Evolutionary conservation across 2,888 invertebrate species (phyloP).

Genomic region (Pristionchus japonicus): DNA sequence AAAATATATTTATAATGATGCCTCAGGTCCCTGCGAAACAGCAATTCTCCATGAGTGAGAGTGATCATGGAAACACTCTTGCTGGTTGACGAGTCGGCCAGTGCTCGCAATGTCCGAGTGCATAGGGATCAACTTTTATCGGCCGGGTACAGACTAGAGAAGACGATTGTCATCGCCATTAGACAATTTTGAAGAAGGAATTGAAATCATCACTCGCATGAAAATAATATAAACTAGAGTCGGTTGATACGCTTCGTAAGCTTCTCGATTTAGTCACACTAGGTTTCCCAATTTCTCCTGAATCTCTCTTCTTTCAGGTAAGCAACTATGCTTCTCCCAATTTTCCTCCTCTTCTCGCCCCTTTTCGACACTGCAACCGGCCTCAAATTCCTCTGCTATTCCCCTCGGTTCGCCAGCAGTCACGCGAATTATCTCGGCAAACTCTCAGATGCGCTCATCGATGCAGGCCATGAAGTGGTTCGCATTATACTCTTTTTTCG

Average conservation of each 20-base stretch:
- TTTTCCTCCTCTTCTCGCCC: neutral
- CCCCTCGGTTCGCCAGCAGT: slow-evolving; percentile 57
- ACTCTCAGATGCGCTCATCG: slow-evolving; percentile 56
- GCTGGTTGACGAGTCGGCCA: neutral
- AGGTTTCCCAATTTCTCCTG: neutral
- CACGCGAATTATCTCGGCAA: slow-evolving; percentile 58
- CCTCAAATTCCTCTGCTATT: slow-evolving; percentile 53
- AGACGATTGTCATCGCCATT: neutral
- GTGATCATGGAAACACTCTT: neutral
- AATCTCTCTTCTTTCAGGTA: neutral
- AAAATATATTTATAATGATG: no score
- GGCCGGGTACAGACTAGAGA: neutral
- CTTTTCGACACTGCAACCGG: neutral
- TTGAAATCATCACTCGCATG: neutral
- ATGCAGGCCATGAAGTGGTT: slow-evolving; percentile 56
- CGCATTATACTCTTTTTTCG: neutral
- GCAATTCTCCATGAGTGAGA: no score
- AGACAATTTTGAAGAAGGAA: neutral
- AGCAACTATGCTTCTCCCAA: neutral
- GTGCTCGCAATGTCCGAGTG: neutral
- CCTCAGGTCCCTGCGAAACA: no score
- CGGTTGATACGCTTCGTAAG: neutral
- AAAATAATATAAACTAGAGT: neutral
- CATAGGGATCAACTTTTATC: neutral
- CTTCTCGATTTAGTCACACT: no score